Percentiles rank a stretch among this genome's conserved stretches.
These are phyloP conservation scores for Pseudomyrmex dendroicus DNA, from an alignment of 1,140 invertebrate genomes.

Conservation along the genomic window DNA sequence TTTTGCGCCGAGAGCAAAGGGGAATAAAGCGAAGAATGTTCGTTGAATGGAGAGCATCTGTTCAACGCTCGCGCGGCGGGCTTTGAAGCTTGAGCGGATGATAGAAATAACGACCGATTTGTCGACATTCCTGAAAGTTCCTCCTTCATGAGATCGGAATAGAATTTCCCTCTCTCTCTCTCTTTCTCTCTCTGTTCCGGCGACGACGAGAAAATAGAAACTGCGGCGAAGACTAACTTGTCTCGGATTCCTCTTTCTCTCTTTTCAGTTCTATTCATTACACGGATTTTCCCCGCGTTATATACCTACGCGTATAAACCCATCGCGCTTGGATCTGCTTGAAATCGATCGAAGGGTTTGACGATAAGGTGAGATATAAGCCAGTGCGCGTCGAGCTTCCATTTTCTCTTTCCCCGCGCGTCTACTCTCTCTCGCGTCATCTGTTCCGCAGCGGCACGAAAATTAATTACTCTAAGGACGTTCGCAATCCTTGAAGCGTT, in stretches of 20 bases:
- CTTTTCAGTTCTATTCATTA: constrained; percentile 36
- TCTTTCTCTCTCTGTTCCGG: not conserved
- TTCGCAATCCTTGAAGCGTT: constrained; percentile 22
- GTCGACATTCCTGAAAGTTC: constrained; percentile 56
- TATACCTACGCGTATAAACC: constrained; percentile 12
- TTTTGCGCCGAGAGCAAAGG: constrained; percentile 9
- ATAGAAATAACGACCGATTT: constrained; percentile 59
- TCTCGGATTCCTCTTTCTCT: constrained; percentile 11
- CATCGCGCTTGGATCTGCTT: not conserved
- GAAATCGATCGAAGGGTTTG: constrained; percentile 20
- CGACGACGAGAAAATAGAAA: constrained; percentile 26
- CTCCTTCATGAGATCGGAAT: constrained; percentile 12
- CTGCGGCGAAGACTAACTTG: constrained; percentile 14
- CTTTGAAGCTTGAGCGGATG: constrained; percentile 53
- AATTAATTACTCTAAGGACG: constrained; percentile 50
- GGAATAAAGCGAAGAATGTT: constrained; percentile 32
- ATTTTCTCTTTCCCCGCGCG: not conserved
- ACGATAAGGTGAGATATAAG: constrained; percentile 13
- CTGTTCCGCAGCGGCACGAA: constrained; percentile 22
- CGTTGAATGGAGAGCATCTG: constrained; percentile 31
- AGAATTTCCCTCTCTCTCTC: constrained; percentile 2
- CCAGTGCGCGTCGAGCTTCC: not conserved
- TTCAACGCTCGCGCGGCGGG: constrained; percentile 5
- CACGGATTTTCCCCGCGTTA: not conserved
- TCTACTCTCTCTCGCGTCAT: constrained; percentile 5